These are phyloP conservation scores for Desoria tigrina DNA, from an alignment of 2,888 invertebrate genomes.

Conservation along the genomic window DNA sequence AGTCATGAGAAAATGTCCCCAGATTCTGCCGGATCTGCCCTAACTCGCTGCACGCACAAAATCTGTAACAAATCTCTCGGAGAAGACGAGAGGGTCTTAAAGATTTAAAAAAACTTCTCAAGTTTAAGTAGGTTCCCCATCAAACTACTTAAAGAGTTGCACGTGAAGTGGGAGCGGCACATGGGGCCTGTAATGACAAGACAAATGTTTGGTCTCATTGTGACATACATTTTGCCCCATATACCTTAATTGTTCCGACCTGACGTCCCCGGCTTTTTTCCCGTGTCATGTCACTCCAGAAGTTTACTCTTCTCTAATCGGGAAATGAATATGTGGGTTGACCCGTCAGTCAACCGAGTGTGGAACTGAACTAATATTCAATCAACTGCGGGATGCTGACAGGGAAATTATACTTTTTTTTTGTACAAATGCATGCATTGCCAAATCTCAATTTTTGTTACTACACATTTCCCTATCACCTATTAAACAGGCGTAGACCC, in stretches of 20 bases:
- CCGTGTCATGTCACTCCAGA: neutral
- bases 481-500: no score
- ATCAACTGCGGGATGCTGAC: neutral
- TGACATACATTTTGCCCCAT: slow-evolving; percentile 23
- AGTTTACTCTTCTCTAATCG: neutral
- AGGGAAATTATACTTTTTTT: no score
- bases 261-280: neutral
- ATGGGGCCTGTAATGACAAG: slow-evolving; percentile 13
- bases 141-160: neutral
- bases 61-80: slow-evolving; percentile 7
- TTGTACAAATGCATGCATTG: no score
- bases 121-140: neutral
- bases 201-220: slow-evolving; percentile 22
- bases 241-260: slow-evolving; percentile 17
- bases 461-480: no score
- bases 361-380: neutral
- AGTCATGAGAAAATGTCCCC: no score
- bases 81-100: neutral
- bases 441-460: no score
- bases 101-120: neutral
- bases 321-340: slow-evolving; percentile 2
- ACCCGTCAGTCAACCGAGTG: neutral
- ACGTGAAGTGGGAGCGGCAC: slow-evolving; percentile 5
- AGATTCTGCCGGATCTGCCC: neutral
- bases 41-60: neutral